Evolutionary conservation across 2,797 vertebrate genomes (phyloP), one percentile per base, ranked within the genome.

Genomic region (Myotis findleyi): DNA sequence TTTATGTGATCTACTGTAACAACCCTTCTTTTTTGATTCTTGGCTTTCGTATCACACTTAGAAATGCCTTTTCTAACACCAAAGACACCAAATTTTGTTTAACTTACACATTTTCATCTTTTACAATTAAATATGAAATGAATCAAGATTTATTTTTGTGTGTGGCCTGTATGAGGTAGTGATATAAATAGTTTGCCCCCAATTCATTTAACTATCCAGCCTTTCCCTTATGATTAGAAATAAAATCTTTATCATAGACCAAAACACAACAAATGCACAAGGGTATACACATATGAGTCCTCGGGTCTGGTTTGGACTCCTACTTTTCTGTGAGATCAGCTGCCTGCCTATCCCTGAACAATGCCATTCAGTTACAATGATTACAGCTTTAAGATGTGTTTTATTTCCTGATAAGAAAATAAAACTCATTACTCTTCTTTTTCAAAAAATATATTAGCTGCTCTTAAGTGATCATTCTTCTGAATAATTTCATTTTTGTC

Each of bases 111-210:
- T 92, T 64, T 92, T 93, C 62, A 72, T 77, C 9, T 85, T 73
- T 66, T 64, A 86, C 30, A 92, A 68, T 87, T 91, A 90, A 94
- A 87, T 89, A 53, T 83, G 23, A 73, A 80, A 72, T 73, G 57
- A 53, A 83, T 62, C 64, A 57, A 59, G 87, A 94, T 55, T 49
- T 69, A 47, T 62, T 71, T 96, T 27, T 88, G 7, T 13, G 13
- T 25, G 14, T 73, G 49, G 7, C 2, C 4, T 33, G 30, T 23
- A 53, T 62, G 33, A 72, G 33, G 16, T 11, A 51, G 7, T 71
- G 27, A 36, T 69, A 76, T n/a, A 71, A 76, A 92, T 38, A 8
- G 2, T 69, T 57, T 79, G 13, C 59, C 25, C 25, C 49, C 49
- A 55, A 7, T 9, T 41, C 2, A 49, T 25, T 84, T 72, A 51